Evolutionary conservation across 2,797 vertebrate genomes (phyloP).

Genomic region (Chloroceryle inda): DNA sequence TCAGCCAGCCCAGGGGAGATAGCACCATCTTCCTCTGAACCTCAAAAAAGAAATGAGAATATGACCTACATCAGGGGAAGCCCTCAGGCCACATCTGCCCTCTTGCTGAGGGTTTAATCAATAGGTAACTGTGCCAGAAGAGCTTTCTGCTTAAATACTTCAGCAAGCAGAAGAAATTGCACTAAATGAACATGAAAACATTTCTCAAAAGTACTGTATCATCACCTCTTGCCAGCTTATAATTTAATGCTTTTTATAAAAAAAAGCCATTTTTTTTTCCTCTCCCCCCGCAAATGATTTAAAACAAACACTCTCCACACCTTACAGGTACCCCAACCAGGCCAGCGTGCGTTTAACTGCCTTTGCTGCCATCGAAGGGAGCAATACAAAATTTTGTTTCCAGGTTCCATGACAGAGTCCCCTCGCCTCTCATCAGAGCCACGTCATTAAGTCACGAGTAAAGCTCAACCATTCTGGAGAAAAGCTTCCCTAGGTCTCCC

Average conservation of each 20-base stretch:
- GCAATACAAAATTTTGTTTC: neutral
- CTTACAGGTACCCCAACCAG: neutral
- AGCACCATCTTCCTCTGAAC: rapidly evolving
- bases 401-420: neutral
- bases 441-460: neutral
- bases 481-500: neutral
- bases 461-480: neutral
- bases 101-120: constrained; percentile 16
- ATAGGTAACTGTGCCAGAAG: neutral
- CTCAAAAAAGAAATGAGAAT: neutral
- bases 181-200: constrained; percentile 25
- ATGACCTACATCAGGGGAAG: neutral
- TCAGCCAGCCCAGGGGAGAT: neutral
- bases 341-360: neutral
- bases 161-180: constrained; percentile 29
- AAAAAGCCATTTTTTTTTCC: neutral
- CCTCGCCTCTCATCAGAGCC: neutral
- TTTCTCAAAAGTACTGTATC: constrained; percentile 48
- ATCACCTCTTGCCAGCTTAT: constrained; percentile 16
- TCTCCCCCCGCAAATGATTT: neutral
- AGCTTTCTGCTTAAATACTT: neutral
- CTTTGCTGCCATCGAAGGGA: neutral
- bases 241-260: constrained; percentile 56
- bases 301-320: constrained; percentile 51
- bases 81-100: neutral